Base-by-base conservation (phyloP, 2,113 vertebrate genomes). In the Rhagologus leucostigma region DNA sequence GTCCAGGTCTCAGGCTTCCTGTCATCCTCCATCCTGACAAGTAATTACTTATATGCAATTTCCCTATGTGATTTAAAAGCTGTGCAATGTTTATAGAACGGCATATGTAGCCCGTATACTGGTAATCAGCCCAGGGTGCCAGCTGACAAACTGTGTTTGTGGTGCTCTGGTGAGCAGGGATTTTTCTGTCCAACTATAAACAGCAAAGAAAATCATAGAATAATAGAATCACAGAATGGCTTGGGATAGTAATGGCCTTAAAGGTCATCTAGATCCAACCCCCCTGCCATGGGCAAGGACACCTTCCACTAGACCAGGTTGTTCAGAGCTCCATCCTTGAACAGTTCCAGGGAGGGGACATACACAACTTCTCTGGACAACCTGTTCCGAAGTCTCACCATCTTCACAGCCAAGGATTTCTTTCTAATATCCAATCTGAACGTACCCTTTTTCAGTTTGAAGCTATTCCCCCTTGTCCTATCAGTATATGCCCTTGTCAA, bases 371-470 rank as follows among this genome's bases (percentile, higher is more conserved):
- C 44, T 46, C 27, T 33, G 42, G 35, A 56, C 11, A 42, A 64
- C 4, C 11, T 39, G 6, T 52, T 89, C 33, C 27, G 29, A 6
- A 29, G 37, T 17, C 33, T 52, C 60, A 50, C 10, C 37, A 24
- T 5, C 6, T 60, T 59, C 44, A 52, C 9, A 74, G 19, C 22
- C 20, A 52, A 39, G 33, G 7, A 17, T 30, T 52, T 59, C 35
- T 82, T 37, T 23, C 23, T 24, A n/a, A 53, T 24, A n/a, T 26
- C 23, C 3, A 59, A 11, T 21, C 19, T 20, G 59, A 67, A 46
- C 0, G 0, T 11, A 29, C 7, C 6, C 18, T 74, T 50, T 64
- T 50, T 17, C 16, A 59, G 7, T 7, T 24, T 26, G 16, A 74
- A 59, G 13, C 23, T 19, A 39, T 59, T 19, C 16, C 18, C 3